A percentile compares a stretch with the other conserved stretches of the same genome.
Conservation (phyloP, 92 coral and sea anemone species). For the Plumapathes pennacea region DNA sequence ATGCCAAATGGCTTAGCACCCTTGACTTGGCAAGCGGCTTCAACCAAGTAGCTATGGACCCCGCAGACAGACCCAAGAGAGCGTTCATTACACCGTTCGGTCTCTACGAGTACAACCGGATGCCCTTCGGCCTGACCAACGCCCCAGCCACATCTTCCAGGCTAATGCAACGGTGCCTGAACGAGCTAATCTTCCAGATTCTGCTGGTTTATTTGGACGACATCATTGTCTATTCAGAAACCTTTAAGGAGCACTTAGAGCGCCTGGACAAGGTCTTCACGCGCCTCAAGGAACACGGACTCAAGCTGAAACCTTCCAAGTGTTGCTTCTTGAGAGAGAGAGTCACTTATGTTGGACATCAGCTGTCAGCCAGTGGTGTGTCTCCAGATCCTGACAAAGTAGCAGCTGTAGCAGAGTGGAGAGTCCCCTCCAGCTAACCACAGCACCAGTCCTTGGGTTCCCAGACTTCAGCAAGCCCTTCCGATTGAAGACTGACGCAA, state of each 20-base stretch:
- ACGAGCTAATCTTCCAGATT: constrained; percentile 47
- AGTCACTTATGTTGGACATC: constrained; percentile 62
- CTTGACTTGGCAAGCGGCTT: constrained; percentile 43
- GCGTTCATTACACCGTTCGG: constrained; percentile 54
- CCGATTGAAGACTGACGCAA: constrained; percentile 32
- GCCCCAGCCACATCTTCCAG: constrained; percentile 60
- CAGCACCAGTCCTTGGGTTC: constrained; percentile 29
- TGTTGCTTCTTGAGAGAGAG: constrained; percentile 34
- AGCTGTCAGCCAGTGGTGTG: constrained; percentile 48
- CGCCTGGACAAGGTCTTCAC: constrained; percentile 42
- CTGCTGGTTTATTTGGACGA: constrained; percentile 63
- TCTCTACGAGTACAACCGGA: constrained; percentile 42
- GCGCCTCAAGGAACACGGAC: constrained; percentile 30
- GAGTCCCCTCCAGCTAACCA: constrained; percentile 43
- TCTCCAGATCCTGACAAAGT: constrained; percentile 59
- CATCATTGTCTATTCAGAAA: constrained; percentile 34
- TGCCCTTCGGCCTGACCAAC: constrained; percentile 46
- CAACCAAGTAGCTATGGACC: constrained; percentile 59
- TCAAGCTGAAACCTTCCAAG: constrained; percentile 53
- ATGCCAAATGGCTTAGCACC: constrained; percentile 22
- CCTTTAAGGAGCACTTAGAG: constrained; percentile 48
- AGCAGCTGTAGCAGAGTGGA: constrained; percentile 44
- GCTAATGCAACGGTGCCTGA: constrained; percentile 53
- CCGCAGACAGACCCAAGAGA: constrained; percentile 44
- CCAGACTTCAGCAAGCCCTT: constrained; percentile 33